Evolutionary conservation across 1,140 invertebrate genomes (phyloP).

Genomic region (Subanguina moxae): DNA sequence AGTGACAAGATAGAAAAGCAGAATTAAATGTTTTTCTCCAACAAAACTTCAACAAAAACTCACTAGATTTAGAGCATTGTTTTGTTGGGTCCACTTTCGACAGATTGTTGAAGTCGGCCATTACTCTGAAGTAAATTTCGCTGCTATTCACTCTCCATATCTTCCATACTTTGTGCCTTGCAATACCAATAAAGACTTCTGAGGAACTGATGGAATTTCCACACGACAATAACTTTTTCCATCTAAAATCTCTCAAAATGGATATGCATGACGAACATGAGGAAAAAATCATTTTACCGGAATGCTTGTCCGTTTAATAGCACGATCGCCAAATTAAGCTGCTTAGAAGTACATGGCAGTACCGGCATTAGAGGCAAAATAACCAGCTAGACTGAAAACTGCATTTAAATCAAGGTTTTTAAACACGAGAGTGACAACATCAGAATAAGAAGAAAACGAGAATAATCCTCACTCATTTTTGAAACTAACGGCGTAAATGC

Average conservation of each 20-base stretch:
- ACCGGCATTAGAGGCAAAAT: not conserved
- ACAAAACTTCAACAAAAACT: not conserved
- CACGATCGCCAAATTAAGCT: constrained; percentile 39
- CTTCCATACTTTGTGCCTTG: constrained; percentile 34
- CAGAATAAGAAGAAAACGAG: too few species aligned
- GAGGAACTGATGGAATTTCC: constrained; percentile 1
- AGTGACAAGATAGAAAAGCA: not conserved
- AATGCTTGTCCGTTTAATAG: constrained; percentile 43
- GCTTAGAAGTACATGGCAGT: constrained; percentile 14
- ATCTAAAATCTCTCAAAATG: constrained; percentile 16
- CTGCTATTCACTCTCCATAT: constrained; percentile 21
- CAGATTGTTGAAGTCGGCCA: constrained; percentile 22
- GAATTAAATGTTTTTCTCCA: too few species aligned
- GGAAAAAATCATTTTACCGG: constrained; percentile 22
- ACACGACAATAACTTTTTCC: not conserved
- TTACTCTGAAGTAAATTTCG: constrained; percentile 31
- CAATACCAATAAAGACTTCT: constrained; percentile 30
- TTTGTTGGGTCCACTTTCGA: not conserved
- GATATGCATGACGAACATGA: not conserved
- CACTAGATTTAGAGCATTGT: not conserved
- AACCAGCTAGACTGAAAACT: too few species aligned
- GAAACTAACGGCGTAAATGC: too few species aligned
- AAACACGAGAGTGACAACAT: too few species aligned
- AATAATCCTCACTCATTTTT: too few species aligned
- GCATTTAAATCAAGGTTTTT: too few species aligned